phyloP scores from a whole-genome alignment of 2,797 vertebrate genomes.

The Chelon labrosus region DNA sequence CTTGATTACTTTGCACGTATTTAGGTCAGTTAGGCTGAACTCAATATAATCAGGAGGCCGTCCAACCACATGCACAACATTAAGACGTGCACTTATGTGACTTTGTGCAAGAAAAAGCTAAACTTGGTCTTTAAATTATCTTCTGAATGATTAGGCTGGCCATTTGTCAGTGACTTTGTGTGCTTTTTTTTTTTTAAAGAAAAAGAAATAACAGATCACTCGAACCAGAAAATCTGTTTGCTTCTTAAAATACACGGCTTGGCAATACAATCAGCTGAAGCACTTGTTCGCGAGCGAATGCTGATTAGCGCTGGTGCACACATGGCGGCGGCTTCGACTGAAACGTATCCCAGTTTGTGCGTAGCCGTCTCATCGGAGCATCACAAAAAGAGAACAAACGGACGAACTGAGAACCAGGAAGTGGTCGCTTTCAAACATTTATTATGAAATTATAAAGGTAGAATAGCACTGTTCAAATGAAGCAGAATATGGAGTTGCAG shows the following conservation, averaged over 20 bases:
- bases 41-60: conserved; percentile 11
- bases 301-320: conserved; percentile 55
- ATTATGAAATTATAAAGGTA: conserved; percentile 89
- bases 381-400: conserved; percentile 62
- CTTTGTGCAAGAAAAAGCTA: conserved; percentile 1
- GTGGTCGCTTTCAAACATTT: conserved; percentile 87
- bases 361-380: conserved; percentile 50
- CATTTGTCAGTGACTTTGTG: conserved; percentile 38
- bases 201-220: conserved; percentile 41
- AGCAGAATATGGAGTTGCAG: conserved; percentile 75
- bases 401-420: conserved; percentile 78
- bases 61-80: conserved; percentile 15
- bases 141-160: conserved; percentile 29
- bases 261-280: conserved; percentile 48
- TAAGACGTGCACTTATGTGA: conserved; percentile 20
- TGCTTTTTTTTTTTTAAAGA: conserved; percentile 36
- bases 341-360: conserved; percentile 45
- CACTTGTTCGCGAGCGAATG: conserved; percentile 42
- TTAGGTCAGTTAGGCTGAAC: conserved; percentile 40
- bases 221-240: conserved; percentile 47
- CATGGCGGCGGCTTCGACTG: conserved; percentile 30
- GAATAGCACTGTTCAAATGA: conserved; percentile 86
- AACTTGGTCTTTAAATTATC: conserved; percentile 28
- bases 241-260: conserved; percentile 53
- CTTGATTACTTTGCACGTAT: conserved; percentile 48